A percentile compares a stretch with the other conserved stretches of the same genome.
These are phyloP conservation scores for Leptopilina clavipes DNA, from an alignment of 1,140 invertebrate species.

Conservation along the genomic window DNA sequence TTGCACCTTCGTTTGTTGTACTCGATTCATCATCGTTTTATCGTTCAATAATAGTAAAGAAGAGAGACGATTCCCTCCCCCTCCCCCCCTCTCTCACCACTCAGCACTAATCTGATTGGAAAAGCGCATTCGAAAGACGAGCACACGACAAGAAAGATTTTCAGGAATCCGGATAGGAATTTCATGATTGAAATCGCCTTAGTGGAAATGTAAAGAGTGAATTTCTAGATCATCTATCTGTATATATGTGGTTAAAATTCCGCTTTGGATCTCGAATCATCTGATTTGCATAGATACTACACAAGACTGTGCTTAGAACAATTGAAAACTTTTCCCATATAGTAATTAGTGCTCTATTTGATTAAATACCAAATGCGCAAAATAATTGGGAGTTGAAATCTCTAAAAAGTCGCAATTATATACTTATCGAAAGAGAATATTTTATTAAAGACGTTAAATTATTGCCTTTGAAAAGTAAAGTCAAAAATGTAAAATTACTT, in stretches of 20 bases:
- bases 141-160: constrained; percentile 34
- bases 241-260: constrained; percentile 1
- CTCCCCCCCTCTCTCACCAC: not conserved
- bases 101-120: constrained; percentile 17
- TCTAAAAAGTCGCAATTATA: too few species aligned
- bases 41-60: not conserved
- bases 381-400: too few species aligned
- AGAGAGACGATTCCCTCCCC: too few species aligned
- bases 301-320: too few species aligned
- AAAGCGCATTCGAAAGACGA: constrained; percentile 12
- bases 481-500: too few species aligned
- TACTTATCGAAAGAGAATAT: too few species aligned
- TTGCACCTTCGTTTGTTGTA: constrained; percentile 10
- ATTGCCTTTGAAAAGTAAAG: too few species aligned
- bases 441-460: too few species aligned
- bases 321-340: too few species aligned
- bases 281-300: constrained; percentile 6
- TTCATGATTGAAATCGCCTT: constrained; percentile 53
- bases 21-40: not conserved
- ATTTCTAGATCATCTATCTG: constrained; percentile 39
- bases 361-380: too few species aligned
- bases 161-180: constrained; percentile 44
- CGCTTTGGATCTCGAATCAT: not conserved
- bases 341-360: too few species aligned
- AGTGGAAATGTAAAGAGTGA: constrained; percentile 24